Base-by-base conservation (phyloP, 2,797 vertebrate genomes). In the Antrozous pallidus region DNA sequence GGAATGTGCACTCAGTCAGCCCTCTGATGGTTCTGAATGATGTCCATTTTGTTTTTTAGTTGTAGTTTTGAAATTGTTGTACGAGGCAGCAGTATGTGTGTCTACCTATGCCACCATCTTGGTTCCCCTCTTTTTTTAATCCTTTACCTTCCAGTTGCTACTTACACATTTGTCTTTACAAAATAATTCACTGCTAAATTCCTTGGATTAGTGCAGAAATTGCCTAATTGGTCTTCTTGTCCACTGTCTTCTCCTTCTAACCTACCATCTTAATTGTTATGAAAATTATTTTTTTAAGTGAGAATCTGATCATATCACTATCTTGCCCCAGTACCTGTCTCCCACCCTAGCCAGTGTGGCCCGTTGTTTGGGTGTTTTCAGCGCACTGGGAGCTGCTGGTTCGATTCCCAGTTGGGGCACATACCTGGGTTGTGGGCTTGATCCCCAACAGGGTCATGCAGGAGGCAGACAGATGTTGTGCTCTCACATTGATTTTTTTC, bases 271-370 rank as follows among this genome's bases (percentile, higher is more conserved):
- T 89, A 90, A 65, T 24, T 73, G 16, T 74, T 84, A 74, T 24
- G 42, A 38, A 94, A 95, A 85, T 88, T 61, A 33, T 91, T 14
- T 75, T 82, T 71, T 28, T 49, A 81, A 81, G 73, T 80, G 38
- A 94, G 38, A 91, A 63, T 85, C 10, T 84, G 42, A 91, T 70
- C 51, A 91, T 70, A 54, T 78, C 8, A 73, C 16, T 91, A 28
- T 45, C 42, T 91, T 71, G 56, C 11, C 24, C 63, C 8, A 40
- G 63, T 85, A 36, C 24, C 83, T 56, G 58, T 85, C 20, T 88
- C 16, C n/a, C 24, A 33, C 16, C 63, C 17, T 18, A 18, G 63
- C 17, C n/a, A 33, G 63, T 18, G 4, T 67, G 63, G n/a, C n/a
- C 36, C 63, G 63, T 20, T 67, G n/a, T n/a, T 65, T 65, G 63